Conservation (phyloP, 2,113 vertebrate genomes). For the Podarcis raffonei region DNA sequence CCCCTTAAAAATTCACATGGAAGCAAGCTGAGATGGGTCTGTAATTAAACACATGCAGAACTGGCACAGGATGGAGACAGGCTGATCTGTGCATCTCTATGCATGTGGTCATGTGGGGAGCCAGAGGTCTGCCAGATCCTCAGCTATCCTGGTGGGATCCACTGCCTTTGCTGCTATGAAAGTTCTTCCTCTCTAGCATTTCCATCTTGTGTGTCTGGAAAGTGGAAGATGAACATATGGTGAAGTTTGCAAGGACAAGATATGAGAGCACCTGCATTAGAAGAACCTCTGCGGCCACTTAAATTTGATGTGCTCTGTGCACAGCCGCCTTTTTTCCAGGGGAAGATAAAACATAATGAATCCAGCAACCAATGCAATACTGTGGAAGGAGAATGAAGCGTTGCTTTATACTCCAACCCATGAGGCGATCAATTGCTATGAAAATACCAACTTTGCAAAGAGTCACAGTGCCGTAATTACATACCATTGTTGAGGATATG, state of each 20-base stretch:
- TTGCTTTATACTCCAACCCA: not conserved
- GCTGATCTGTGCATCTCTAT: too few species aligned
- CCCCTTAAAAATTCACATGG: too few species aligned
- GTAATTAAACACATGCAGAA: too few species aligned
- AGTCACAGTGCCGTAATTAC: not conserved
- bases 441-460: not conserved
- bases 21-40: too few species aligned
- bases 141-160: not conserved
- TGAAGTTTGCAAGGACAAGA: not conserved
- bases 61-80: too few species aligned
- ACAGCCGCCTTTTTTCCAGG: rapidly evolving
- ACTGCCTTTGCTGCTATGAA: not conserved
- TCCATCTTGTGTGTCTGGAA: not conserved
- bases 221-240: not conserved
- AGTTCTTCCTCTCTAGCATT: not conserved
- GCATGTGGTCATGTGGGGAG: not conserved
- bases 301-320: not conserved
- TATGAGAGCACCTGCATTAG: not conserved
- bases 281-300: not conserved
- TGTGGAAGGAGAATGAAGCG: not conserved
- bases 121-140: not conserved
- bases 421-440: not conserved
- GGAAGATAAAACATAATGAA: not conserved
- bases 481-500: rapidly evolving
- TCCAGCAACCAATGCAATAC: rapidly evolving